These are phyloP conservation scores for Sebastes vulpes DNA, from an alignment of 2,797 vertebrate species.

Conservation along the genomic window DNA sequence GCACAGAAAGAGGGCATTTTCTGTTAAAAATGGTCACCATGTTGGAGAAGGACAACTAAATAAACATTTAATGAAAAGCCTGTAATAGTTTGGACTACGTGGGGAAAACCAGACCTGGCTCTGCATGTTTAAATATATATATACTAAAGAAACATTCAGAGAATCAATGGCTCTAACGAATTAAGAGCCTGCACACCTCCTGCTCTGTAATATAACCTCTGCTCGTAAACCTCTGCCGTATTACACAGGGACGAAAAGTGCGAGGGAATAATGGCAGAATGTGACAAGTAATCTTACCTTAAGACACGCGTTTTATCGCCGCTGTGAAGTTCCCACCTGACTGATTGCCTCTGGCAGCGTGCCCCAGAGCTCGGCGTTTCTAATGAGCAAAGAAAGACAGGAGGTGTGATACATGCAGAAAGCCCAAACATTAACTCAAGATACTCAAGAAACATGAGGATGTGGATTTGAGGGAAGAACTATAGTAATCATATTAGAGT, in stretches of 20 bases:
- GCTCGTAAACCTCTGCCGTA: constrained; percentile 11
- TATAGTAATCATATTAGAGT: not conserved
- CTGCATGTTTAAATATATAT: not conserved
- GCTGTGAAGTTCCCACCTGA: constrained; percentile 36
- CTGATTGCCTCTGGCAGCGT: constrained; percentile 37
- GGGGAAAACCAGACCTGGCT: not conserved
- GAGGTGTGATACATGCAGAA: not conserved
- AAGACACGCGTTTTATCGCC: constrained; percentile 42
- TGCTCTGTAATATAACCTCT: not conserved
- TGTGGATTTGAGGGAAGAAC: not conserved
- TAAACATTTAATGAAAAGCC: not conserved
- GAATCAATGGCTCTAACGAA: not conserved
- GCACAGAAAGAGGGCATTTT: not conserved
- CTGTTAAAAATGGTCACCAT: not conserved
- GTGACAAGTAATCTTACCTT: constrained; percentile 54
- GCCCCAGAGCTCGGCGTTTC: not conserved
- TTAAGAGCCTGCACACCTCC: not conserved
- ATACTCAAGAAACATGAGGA: not conserved
- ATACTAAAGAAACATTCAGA: not conserved
- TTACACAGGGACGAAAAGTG: not conserved
- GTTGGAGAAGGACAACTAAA: not conserved
- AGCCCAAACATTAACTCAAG: not conserved
- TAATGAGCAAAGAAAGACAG: constrained; percentile 43
- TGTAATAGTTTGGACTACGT: not conserved
- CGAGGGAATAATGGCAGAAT: constrained; percentile 31